Percentiles rank a stretch among this genome's conserved stretches.
Conservation (phyloP, 2,888 invertebrate genomes). For the Halocaridina rubra region DNA sequence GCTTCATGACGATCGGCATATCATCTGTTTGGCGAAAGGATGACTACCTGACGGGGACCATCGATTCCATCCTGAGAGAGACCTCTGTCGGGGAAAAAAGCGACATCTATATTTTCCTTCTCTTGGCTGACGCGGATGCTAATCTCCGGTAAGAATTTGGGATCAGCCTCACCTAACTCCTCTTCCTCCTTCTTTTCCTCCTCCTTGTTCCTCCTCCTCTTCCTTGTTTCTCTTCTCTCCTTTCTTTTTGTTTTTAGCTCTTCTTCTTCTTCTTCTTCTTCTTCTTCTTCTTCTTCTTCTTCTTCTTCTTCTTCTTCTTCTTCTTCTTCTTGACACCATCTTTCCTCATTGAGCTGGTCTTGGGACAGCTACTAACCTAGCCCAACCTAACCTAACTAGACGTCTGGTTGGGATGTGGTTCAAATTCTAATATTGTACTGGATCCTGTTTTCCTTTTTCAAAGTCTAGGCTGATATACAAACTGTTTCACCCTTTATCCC, state of each 20-base stretch:
- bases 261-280: no score
- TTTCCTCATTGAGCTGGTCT: no score
- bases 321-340: no score
- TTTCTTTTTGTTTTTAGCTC: background rate
- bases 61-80: slow-evolving; percentile 67
- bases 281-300: no score
- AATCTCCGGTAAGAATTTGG: slow-evolving; percentile 63
- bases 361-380: no score
- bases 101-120: slow-evolving; percentile 67
- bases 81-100: slow-evolving; percentile 66
- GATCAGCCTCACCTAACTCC: background rate
- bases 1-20: slow-evolving; percentile 69
- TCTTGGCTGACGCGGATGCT: slow-evolving; percentile 68
- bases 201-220: background rate
- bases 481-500: no score
- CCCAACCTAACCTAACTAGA: no score
- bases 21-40: slow-evolving; percentile 68
- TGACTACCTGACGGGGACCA: slow-evolving; percentile 68
- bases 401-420: no score
- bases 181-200: background rate
- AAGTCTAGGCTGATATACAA: no score
- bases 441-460: no score
- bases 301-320: background rate
- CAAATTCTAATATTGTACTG: no score
- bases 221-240: background rate